phyloP scores from a whole-genome alignment of 2,113 vertebrate species.

The Tetrao urogallus region DNA sequence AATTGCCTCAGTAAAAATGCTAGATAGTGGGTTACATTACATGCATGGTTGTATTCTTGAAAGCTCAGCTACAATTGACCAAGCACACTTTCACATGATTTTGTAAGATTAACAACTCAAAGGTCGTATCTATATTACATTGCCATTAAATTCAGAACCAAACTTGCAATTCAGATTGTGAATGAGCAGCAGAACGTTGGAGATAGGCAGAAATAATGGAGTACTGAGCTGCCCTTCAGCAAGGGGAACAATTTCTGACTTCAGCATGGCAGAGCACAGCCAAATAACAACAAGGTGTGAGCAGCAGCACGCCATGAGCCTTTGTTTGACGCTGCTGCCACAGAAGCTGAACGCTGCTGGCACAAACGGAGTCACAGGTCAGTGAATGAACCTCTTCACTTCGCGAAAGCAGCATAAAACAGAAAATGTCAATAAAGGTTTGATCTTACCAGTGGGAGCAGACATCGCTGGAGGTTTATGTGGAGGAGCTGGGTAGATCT shows the following conservation, averaged over 20 bases:
- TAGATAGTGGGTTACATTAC: not conserved
- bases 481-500: not conserved
- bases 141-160: not conserved
- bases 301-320: rapidly evolving
- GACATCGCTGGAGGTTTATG: not conserved
- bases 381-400: rapidly evolving
- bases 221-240: not conserved
- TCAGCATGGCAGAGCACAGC: not conserved
- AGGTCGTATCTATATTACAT: not conserved
- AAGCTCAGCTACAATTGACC: not conserved
- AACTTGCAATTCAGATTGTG: not conserved
- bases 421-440: not conserved
- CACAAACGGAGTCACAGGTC: not conserved
- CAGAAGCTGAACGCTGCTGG: too few relatives aligned
- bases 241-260: not conserved
- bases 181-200: not conserved
- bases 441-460: conserved; percentile 49
- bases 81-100: not conserved
- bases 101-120: not conserved
- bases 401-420: not conserved
- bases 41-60: not conserved
- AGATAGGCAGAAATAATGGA: not conserved
- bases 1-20: not conserved
- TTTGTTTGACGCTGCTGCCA: rapidly evolving
- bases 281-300: not conserved